phyloP scores from a whole-genome alignment of 1,140 invertebrate genomes.

The Neodiprion lecontei region DNA sequence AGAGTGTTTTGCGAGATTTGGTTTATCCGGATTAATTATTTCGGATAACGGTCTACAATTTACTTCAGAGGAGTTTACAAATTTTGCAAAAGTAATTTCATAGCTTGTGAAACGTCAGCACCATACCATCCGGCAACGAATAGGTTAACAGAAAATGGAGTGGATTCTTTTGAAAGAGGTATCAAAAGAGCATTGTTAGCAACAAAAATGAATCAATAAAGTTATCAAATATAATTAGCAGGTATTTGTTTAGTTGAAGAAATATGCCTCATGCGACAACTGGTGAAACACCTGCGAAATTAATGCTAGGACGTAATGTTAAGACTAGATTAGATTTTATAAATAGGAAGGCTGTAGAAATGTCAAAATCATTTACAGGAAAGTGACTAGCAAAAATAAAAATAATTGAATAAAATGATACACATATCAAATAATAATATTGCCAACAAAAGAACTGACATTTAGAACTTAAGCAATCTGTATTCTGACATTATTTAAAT shows the following conservation, averaged over 20 bases:
- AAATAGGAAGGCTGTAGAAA: constrained; percentile 14
- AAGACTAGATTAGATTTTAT: constrained; percentile 30
- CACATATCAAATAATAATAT: too few species aligned
- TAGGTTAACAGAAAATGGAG: constrained; percentile 42
- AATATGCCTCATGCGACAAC: constrained; percentile 29
- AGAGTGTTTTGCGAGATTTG: constrained; percentile 39
- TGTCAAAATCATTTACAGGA: neutral
- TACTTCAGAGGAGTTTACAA: constrained; percentile 33
- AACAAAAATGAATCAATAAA: constrained; percentile 9
- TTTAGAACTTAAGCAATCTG: too few species aligned
- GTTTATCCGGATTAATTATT: constrained; percentile 34
- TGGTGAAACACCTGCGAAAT: constrained; percentile 32
- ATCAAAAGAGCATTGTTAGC: constrained; percentile 31
- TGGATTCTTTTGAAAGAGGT: constrained; percentile 41
- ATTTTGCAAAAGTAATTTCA: constrained; percentile 40
- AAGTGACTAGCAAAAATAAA: neutral
- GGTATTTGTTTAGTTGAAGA: constrained; percentile 35
- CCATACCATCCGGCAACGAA: constrained; percentile 45
- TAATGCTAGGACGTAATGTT: constrained; percentile 26
- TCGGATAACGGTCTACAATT: constrained; percentile 39
- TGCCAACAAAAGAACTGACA: too few species aligned
- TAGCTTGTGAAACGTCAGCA: constrained; percentile 31
- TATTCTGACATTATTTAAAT: too few species aligned
- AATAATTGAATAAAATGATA: constrained; percentile 14
- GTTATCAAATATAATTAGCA: constrained; percentile 27